Percentiles rank a stretch among this genome's conserved stretches.
Conservation (phyloP, 92 coral and sea anemone species). For the Diadumene lineata region DNA sequence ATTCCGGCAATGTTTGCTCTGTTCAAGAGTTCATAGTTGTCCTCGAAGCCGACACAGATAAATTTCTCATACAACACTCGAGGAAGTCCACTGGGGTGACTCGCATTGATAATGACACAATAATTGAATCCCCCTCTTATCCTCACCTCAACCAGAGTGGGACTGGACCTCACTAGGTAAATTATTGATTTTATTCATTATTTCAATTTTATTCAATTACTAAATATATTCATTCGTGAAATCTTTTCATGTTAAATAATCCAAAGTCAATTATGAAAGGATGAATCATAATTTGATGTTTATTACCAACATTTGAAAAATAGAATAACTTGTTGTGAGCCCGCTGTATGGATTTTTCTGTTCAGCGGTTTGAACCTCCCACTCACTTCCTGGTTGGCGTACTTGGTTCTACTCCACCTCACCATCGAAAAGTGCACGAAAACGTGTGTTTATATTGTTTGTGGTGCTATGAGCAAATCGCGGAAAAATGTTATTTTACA, state of each 20-base stretch:
- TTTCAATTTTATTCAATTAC: background rate
- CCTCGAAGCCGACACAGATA: conserved; percentile 34
- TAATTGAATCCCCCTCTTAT: conserved; percentile 60
- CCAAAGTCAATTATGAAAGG: background rate
- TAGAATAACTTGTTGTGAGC: background rate
- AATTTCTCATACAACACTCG: conserved; percentile 24
- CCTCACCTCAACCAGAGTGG: conserved; percentile 28
- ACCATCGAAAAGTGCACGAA: background rate
- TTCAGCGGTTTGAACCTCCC: background rate
- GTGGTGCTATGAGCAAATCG: background rate
- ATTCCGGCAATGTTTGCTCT: conserved; percentile 75
- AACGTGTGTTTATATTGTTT: background rate
- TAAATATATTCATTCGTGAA: background rate
- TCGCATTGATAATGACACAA: conserved; percentile 41
- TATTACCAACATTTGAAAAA: background rate
- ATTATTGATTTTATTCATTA: background rate
- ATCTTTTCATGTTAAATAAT: background rate
- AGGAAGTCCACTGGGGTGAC: conserved; percentile 38
- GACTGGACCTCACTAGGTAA: conserved; percentile 27
- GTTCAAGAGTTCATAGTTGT: conserved; percentile 59
- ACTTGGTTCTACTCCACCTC: background rate
- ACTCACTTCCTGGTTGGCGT: conserved; percentile 1
- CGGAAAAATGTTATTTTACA: background rate
- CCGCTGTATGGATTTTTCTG: background rate
- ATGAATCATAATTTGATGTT: background rate